phyloP scores from a whole-genome alignment of 2,888 invertebrate genomes.

The Troides helena region DNA sequence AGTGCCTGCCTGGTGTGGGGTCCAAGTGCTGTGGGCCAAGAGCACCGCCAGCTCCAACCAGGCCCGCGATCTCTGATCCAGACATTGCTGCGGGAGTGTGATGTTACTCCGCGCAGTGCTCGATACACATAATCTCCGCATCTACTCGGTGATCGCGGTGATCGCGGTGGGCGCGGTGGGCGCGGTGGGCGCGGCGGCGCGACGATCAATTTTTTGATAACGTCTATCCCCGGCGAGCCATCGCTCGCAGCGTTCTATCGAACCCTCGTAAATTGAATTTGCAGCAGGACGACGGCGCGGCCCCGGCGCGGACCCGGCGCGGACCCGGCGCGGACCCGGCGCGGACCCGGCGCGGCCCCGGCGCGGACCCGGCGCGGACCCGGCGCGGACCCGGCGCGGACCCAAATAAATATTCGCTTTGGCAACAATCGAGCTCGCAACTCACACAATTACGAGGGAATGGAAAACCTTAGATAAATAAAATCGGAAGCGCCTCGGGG shows the following conservation, averaged over 20 bases:
- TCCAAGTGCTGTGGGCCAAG: too few relatives aligned
- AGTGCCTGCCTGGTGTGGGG: too few relatives aligned
- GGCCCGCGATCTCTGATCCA: too few relatives aligned
- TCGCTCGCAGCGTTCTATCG: conserved; percentile 74
- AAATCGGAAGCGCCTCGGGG: conserved; percentile 59
- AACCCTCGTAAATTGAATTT: conserved; percentile 74
- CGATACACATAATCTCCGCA: neutral
- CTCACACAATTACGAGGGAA: conserved; percentile 76
- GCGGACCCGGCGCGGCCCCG: conserved; percentile 31
- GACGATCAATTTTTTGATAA: conserved; percentile 76
- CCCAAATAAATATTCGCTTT: conserved; percentile 79
- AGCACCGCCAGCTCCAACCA: too few relatives aligned
- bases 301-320: conserved; percentile 30
- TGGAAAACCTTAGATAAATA: conserved; percentile 79
- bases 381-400: conserved; percentile 54
- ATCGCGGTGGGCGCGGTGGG: neutral
- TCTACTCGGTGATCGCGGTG: neutral
- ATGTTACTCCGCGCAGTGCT: too few relatives aligned
- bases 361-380: conserved; percentile 29
- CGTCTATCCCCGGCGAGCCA: conserved; percentile 70
- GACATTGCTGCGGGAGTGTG: too few relatives aligned
- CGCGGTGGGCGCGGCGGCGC: neutral
- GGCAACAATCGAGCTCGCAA: conserved; percentile 74
- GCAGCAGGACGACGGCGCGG: conserved; percentile 56
- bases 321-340: conserved; percentile 33